These are phyloP conservation scores for Parelbella ahira DNA, from an alignment of 2,888 invertebrate genomes.

Conservation along the genomic window DNA sequence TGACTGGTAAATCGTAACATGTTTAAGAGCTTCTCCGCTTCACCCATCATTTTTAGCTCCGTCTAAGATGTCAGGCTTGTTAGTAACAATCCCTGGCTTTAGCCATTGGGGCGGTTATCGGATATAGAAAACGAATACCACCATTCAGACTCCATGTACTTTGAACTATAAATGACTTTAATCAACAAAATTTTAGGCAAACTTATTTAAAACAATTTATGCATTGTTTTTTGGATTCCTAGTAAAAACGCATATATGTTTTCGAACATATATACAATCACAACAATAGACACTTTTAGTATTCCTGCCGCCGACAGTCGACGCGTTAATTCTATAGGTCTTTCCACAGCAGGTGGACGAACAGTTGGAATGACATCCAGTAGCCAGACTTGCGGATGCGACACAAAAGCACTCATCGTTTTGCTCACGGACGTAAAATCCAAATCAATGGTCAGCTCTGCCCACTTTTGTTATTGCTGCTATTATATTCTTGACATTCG, in stretches of 20 bases:
- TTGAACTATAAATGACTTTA: no score
- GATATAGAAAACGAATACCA: conserved; percentile 53
- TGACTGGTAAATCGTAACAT: no score
- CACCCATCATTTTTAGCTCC: conserved; percentile 59
- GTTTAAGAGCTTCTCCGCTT: no score
- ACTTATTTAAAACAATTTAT: no score
- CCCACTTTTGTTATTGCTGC: conserved; percentile 75
- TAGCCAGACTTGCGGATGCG: conserved; percentile 61
- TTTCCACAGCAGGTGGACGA: conserved; percentile 47
- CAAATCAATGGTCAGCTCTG: conserved; percentile 76
- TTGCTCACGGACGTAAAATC: conserved; percentile 62
- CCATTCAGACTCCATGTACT: neutral
- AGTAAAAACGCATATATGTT: conserved; percentile 28
- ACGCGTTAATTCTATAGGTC: conserved; percentile 58
- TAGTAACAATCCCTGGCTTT: conserved; percentile 51
- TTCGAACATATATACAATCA: conserved; percentile 36
- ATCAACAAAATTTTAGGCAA: no score
- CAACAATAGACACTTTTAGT: conserved; percentile 59
- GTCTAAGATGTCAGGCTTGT: conserved; percentile 54
- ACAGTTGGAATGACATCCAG: conserved; percentile 51
- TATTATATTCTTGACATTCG: conserved; percentile 58
- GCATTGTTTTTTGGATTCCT: no score
- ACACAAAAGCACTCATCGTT: conserved; percentile 68
- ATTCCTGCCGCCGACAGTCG: conserved; percentile 51
- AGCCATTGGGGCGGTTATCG: conserved; percentile 58